A percentile compares a stretch with the other conserved stretches of the same genome.
Conservation (phyloP, 2,888 invertebrate genomes). For the Pilophorus perplexus region DNA sequence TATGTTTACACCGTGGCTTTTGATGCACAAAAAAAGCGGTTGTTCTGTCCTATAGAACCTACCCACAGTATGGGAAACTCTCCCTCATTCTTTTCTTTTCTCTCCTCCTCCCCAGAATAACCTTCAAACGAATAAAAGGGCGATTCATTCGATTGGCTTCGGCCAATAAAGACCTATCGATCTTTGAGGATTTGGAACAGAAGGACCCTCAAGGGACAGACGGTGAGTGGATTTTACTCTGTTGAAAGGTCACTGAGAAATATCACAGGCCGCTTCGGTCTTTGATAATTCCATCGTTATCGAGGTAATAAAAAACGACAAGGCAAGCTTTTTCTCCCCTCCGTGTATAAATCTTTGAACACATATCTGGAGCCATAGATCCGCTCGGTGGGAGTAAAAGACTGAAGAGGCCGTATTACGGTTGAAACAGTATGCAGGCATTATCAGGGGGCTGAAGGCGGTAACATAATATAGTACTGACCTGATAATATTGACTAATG, state of each 20-base stretch:
- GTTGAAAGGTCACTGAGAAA: slow-evolving; percentile 18
- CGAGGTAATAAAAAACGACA: slow-evolving; percentile 21
- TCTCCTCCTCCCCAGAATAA: too few species aligned
- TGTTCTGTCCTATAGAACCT: too few species aligned
- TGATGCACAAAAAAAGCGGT: too few species aligned
- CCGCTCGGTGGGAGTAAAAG: neutral
- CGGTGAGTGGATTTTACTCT: neutral
- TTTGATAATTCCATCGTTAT: slow-evolving; percentile 23
- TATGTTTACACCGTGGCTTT: too few species aligned
- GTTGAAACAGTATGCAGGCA: slow-evolving; percentile 38
- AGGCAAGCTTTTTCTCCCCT: slow-evolving; percentile 9
- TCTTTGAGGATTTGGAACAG: too few species aligned
- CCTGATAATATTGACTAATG: slow-evolving; percentile 40
- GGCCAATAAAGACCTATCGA: too few species aligned
- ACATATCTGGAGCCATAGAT: slow-evolving; percentile 27
- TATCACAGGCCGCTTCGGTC: neutral
- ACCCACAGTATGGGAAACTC: too few species aligned
- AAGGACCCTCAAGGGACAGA: too few species aligned
- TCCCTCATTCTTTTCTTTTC: too few species aligned
- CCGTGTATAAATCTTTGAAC: slow-evolving; percentile 20
- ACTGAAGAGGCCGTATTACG: slow-evolving; percentile 28
- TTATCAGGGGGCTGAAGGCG: slow-evolving; percentile 28
- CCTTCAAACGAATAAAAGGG: too few species aligned
- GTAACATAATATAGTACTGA: slow-evolving; percentile 36
- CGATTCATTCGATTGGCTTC: too few species aligned